Conservation (phyloP, 2,113 vertebrate species). For the Poeciliopsis prolifica region DNA sequence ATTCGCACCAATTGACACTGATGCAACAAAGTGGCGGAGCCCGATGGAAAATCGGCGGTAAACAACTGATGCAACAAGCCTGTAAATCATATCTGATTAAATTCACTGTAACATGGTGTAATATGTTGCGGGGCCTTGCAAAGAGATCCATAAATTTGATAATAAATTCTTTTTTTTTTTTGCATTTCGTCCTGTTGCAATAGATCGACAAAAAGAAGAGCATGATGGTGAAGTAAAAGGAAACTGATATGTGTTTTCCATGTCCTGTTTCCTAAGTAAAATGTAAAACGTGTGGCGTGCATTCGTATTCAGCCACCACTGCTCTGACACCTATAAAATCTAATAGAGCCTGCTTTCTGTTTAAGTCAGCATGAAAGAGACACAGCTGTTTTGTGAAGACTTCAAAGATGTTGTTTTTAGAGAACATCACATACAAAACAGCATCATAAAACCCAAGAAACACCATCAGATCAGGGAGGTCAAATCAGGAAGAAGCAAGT, state of each 20-base stretch:
- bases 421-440: too few species aligned
- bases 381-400: too few species aligned
- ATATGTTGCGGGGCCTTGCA: slow-evolving; percentile 52
- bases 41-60: slow-evolving; percentile 80
- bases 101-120: slow-evolving; percentile 75
- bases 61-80: slow-evolving; percentile 85
- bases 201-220: neutral
- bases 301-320: too few species aligned
- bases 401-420: too few species aligned
- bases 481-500: neutral
- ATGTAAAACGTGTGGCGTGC: neutral
- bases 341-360: neutral
- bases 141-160: neutral
- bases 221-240: neutral
- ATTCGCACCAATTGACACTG: slow-evolving; percentile 75
- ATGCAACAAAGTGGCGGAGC: slow-evolving; percentile 77
- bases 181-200: neutral
- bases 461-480: neutral
- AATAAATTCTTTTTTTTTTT: neutral
- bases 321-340: too few species aligned
- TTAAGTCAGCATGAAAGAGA: neutral
- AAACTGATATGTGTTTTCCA: neutral
- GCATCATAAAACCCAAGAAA: neutral
- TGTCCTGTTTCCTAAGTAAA: neutral
- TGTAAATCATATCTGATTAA: slow-evolving; percentile 74